phyloP scores from a whole-genome alignment of 2,113 vertebrate genomes.

The Canis aureus region DNA sequence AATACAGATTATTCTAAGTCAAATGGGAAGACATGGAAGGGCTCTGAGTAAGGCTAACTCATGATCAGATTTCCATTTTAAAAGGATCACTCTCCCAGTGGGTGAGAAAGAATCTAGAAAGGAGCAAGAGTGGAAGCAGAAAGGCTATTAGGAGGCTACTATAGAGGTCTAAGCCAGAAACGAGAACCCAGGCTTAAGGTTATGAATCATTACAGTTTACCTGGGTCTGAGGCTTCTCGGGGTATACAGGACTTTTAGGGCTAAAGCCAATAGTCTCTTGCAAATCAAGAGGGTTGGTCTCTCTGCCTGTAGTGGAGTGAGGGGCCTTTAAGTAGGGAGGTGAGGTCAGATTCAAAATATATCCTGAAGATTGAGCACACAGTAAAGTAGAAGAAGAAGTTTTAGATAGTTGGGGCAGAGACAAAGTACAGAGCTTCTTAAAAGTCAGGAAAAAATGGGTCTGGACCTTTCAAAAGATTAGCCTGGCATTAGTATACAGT shows the following conservation, averaged over 20 bases:
- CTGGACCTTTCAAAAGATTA: background rate
- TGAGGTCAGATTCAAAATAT: background rate
- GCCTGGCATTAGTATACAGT: background rate
- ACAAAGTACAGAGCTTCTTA: background rate
- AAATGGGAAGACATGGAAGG: background rate
- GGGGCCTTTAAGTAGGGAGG: background rate
- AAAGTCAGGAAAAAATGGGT: conserved; percentile 1
- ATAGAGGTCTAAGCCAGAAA: background rate
- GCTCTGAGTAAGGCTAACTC: background rate
- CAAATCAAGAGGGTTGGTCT: background rate
- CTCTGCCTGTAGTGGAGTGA: background rate
- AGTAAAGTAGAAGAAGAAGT: background rate
- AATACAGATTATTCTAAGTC: background rate
- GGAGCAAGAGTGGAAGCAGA: background rate
- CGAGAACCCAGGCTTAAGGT: background rate
- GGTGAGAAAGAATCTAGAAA: background rate
- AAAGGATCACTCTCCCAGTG: background rate
- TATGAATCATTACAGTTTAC: background rate
- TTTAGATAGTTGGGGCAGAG: background rate
- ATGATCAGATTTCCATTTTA: background rate
- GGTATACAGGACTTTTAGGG: background rate
- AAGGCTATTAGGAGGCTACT: background rate
- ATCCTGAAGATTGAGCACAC: background rate
- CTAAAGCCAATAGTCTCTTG: background rate
- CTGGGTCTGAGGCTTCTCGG: background rate